Percentiles rank a stretch among this genome's conserved stretches.
Evolutionary conservation across 2,797 vertebrate genomes (phyloP).

Genomic region (Sebastes jordani): DNA sequence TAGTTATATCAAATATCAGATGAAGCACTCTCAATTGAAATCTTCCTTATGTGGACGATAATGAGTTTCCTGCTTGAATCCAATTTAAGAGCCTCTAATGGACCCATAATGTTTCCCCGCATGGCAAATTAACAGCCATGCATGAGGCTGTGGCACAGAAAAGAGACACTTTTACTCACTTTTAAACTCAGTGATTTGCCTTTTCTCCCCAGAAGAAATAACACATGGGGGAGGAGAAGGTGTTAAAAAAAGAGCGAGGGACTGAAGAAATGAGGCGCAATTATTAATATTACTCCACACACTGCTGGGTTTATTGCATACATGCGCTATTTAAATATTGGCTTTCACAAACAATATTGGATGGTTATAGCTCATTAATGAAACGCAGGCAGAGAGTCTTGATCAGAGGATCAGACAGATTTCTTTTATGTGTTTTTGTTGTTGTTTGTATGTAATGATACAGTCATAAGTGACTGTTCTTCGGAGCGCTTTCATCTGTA

Average conservation of each 20-base stretch:
- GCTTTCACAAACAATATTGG: constrained; percentile 48
- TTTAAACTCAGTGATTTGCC: constrained; percentile 57
- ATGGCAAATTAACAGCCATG: constrained; percentile 67
- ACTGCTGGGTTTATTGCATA: constrained; percentile 50
- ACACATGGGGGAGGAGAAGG: background rate
- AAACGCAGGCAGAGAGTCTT: constrained; percentile 9
- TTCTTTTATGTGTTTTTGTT: background rate
- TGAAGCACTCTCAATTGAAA: constrained; percentile 74
- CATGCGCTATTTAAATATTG: constrained; percentile 56
- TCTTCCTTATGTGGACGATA: constrained; percentile 74
- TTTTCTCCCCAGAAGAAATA: constrained; percentile 55
- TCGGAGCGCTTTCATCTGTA: constrained; percentile 31
- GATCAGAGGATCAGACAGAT: constrained; percentile 17
- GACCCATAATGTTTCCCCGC: constrained; percentile 70
- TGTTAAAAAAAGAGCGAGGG: constrained; percentile 12
- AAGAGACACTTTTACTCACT: constrained; percentile 68
- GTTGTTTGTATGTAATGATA: constrained; percentile 11
- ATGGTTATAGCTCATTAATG: constrained; percentile 42
- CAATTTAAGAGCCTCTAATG: constrained; percentile 77
- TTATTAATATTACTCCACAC: constrained; percentile 57
- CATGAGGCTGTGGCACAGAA: constrained; percentile 52
- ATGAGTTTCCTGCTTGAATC: constrained; percentile 77
- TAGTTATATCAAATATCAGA: constrained; percentile 72
- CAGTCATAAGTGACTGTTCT: constrained; percentile 40
- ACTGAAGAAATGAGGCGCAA: constrained; percentile 36